phyloP scores from a whole-genome alignment of 1,140 invertebrate genomes.

The Pseudomyrmex cubaensis region DNA sequence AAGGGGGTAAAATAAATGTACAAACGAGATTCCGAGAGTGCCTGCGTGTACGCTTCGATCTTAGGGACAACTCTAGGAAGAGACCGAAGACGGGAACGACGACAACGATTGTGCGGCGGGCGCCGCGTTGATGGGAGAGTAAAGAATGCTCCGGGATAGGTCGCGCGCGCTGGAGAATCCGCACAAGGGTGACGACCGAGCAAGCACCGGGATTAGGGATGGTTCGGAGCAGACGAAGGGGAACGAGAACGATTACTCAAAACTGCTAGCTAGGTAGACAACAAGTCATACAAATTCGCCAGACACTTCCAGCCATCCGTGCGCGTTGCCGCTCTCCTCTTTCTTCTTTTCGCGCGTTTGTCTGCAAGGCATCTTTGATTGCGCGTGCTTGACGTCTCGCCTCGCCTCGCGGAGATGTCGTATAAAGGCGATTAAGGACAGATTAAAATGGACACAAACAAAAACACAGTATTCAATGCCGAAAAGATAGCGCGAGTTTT shows the following conservation, averaged over 20 bases:
- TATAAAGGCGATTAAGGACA: slow-evolving; percentile 22
- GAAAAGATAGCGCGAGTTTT: background rate
- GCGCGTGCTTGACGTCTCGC: slow-evolving; percentile 24
- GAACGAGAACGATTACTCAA: slow-evolving; percentile 53
- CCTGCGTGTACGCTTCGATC: slow-evolving; percentile 45
- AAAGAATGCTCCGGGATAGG: slow-evolving; percentile 46
- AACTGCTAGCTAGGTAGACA: slow-evolving; percentile 51
- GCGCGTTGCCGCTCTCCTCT: background rate
- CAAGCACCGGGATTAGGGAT: slow-evolving; percentile 1
- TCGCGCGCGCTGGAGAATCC: slow-evolving; percentile 19
- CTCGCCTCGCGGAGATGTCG: slow-evolving; percentile 14
- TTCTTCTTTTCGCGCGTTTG: slow-evolving; percentile 17
- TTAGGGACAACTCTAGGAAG: slow-evolving; percentile 7
- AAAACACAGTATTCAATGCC: background rate
- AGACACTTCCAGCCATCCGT: slow-evolving; percentile 27
- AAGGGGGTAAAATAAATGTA: slow-evolving; percentile 58
- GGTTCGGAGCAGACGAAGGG: slow-evolving; percentile 3
- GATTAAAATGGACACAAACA: slow-evolving; percentile 32
- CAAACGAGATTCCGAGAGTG: slow-evolving; percentile 58
- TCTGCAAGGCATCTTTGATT: slow-evolving; percentile 35
- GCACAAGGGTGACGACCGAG: slow-evolving; percentile 46
- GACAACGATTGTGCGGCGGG: slow-evolving; percentile 1
- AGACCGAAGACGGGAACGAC: background rate
- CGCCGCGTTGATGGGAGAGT: slow-evolving; percentile 49
- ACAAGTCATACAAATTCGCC: slow-evolving; percentile 55